Conservation (phyloP, 2,113 vertebrate species). For the Pseudopodoces humilis region DNA sequence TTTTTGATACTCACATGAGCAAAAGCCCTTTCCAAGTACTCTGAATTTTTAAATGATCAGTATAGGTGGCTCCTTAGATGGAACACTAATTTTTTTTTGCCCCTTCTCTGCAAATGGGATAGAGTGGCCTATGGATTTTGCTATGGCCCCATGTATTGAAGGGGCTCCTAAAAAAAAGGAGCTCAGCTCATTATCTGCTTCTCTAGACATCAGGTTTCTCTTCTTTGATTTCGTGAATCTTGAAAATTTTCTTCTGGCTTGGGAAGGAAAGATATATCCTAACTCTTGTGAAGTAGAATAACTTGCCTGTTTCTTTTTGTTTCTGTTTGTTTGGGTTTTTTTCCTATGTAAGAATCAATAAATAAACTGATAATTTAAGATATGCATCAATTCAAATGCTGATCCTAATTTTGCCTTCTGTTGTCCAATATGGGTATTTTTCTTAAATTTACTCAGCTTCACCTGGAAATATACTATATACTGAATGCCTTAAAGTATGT, state of each 20-base stretch:
- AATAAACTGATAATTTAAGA: not conserved
- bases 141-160: not conserved
- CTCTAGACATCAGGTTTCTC: not conserved
- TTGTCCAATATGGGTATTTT: not conserved
- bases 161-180: not conserved
- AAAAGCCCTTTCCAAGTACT: not conserved
- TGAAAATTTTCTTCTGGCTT: not conserved
- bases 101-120: not conserved
- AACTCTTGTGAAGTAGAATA: not conserved
- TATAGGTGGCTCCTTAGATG: accelerated
- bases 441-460: not conserved
- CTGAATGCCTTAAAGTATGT: not conserved
- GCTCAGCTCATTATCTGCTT: not conserved
- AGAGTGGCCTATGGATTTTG: not conserved
- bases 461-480: not conserved
- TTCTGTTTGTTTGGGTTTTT: too few relatives aligned
- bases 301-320: not conserved
- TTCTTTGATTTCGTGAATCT: not conserved
- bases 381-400: not conserved
- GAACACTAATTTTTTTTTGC: accelerated
- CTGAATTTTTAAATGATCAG: not conserved
- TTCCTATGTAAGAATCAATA: not conserved
- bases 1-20: not conserved
- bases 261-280: not conserved
- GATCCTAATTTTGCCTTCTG: not conserved